Conservation (phyloP, 2,113 vertebrate species). For the Agelaius tricolor region DNA sequence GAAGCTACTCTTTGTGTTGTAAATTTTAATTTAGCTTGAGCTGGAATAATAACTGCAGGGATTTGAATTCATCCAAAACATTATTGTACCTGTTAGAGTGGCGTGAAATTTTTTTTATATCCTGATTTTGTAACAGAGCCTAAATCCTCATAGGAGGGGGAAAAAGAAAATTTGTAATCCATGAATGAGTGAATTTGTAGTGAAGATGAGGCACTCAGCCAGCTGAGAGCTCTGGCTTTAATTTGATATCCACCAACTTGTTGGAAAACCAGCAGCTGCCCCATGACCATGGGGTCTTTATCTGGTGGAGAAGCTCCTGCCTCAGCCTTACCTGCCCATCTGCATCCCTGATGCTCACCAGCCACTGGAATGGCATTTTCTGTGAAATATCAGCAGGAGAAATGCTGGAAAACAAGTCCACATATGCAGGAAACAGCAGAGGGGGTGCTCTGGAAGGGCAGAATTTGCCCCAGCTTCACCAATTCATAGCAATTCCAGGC, state of each 20-base stretch:
- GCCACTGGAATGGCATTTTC: background rate
- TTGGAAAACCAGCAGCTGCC: background rate
- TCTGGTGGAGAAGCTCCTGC: background rate
- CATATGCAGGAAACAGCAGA: background rate
- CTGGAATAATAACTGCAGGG: background rate
- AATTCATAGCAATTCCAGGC: background rate
- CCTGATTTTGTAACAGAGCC: background rate
- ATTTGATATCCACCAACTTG: background rate
- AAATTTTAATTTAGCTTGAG: slow-evolving; percentile 31
- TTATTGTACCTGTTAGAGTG: background rate
- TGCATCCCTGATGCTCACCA: background rate
- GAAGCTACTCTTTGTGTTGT: background rate
- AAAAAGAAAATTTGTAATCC: background rate
- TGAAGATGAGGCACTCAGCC: background rate
- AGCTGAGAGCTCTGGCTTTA: background rate
- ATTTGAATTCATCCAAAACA: slow-evolving; percentile 14
- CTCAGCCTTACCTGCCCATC: background rate
- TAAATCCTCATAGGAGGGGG: background rate
- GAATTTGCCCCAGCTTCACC: background rate
- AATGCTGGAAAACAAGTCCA: background rate
- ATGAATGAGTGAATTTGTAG: background rate
- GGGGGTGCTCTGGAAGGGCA: background rate
- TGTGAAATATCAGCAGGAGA: background rate
- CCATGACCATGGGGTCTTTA: background rate
- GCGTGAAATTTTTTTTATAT: background rate